Evolutionary conservation across 2,888 invertebrate genomes (phyloP), one percentile per base, ranked within the genome.

Genomic region (Lordiphosa fenestrarum): DNA sequence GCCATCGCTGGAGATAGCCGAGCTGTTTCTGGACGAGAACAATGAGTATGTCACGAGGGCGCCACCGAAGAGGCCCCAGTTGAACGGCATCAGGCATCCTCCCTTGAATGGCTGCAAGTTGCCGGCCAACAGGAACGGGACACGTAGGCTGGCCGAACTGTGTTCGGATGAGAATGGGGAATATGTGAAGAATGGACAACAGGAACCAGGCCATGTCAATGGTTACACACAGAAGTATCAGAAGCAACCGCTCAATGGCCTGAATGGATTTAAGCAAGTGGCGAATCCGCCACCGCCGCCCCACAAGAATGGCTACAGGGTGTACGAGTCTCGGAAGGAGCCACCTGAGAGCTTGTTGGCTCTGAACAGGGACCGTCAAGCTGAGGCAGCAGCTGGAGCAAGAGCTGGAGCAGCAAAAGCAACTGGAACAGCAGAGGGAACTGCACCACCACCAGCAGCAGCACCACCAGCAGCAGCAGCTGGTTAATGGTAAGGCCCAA

Each of bases 21-120:
- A 63, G 12, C 42, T 63, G 13, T 48, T 50, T 40, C 47, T 63
- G 21, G 51, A 63, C 35, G 63, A 46, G 41, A 63, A 56, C 10
- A 56, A 50, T 1, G 64, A 51, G 12, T 63, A 63, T 33, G 63
- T 63, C 10, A 47, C 37, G 33, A 63, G 48, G 13, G 4, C 21
- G n/a, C 38, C 7, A 7, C 12, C 38, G 21, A 12, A 25, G 33
- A 37, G 15, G 15, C 2, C 19, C 0, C n/a, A 15, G 15, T 15
- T 21, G 0, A 67, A 59, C 2, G 57, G 60, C 9, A 37, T 47
- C 15, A 61, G 33, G 13, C 39, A 36, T 36, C 13, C 40, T 15
- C 7, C 25, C 7, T 25, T 25, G 7, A 44, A 35, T n/a, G 46
- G 35, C 4, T 35, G 6, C 7, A 36, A 46, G 15, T 2, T n/a